phyloP scores from a whole-genome alignment of 2,888 invertebrate species.

The Xestia ashworthii region DNA sequence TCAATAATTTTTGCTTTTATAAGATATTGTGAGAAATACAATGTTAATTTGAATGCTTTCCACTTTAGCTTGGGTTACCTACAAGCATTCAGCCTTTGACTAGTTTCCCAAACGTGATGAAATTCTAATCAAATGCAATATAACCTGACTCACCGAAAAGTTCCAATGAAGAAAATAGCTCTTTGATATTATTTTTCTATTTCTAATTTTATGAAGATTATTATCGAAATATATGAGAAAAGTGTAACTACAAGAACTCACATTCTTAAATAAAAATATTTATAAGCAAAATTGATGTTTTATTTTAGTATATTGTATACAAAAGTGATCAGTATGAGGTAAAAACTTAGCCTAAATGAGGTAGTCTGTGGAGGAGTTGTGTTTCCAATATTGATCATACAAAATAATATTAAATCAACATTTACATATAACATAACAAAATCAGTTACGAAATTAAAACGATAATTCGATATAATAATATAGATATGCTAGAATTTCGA shows the following conservation, averaged over 20 bases:
- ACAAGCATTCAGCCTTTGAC: conserved; percentile 66
- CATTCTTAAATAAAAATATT: conserved; percentile 89
- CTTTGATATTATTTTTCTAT: conserved; percentile 91
- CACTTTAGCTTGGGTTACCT: conserved; percentile 58
- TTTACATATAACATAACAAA: neutral
- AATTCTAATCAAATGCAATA: conserved; percentile 71
- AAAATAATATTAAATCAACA: neutral
- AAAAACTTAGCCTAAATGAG: conserved; percentile 55
- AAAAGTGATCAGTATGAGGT: conserved; percentile 50
- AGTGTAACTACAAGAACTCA: conserved; percentile 88
- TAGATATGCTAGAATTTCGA: neutral
- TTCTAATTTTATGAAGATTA: conserved; percentile 90
- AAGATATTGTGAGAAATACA: conserved; percentile 70
- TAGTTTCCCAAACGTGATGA: conserved; percentile 72
- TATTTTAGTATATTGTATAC: conserved; percentile 67
- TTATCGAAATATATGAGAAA: conserved; percentile 86
- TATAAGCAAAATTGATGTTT: conserved; percentile 86
- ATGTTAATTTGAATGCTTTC: conserved; percentile 66
- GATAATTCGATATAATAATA: neutral
- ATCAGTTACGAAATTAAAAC: conserved; percentile 4
- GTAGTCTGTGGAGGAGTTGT: conserved; percentile 48
- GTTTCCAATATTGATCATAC: conserved; percentile 22
- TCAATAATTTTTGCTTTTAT: conserved; percentile 79
- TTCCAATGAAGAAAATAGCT: conserved; percentile 87
- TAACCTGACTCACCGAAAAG: conserved; percentile 84